Conservation (phyloP, 2,888 invertebrate species). For the Cheilosia variabilis region DNA sequence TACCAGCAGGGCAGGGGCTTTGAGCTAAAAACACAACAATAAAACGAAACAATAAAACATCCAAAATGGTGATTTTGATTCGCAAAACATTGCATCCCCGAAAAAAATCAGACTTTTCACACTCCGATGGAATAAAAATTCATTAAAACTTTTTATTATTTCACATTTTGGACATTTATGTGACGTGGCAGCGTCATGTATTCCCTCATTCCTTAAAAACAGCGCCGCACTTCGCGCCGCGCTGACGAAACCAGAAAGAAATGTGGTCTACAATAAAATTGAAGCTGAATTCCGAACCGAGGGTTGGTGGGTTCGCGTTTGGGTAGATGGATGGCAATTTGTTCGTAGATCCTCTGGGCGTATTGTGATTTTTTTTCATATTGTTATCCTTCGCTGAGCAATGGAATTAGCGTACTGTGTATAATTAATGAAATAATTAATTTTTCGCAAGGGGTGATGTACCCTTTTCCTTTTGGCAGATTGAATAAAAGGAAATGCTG, state of each 20-base stretch:
- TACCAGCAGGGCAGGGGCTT: conserved; percentile 54
- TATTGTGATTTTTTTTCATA: conserved; percentile 34
- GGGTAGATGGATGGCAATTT: conserved; percentile 58
- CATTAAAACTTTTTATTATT: conserved; percentile 79
- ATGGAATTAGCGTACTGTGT: conserved; percentile 65
- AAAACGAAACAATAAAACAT: conserved; percentile 70
- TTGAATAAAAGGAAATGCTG: neutral
- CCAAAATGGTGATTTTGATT: conserved; percentile 74
- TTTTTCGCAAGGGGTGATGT: conserved; percentile 18
- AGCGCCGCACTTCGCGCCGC: conserved; percentile 31
- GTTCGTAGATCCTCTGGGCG: conserved; percentile 50
- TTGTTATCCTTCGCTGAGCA: conserved; percentile 59
- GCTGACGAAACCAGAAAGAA: conserved; percentile 52
- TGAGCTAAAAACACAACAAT: conserved; percentile 62
- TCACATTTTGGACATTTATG: conserved; percentile 81
- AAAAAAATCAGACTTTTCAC: conserved; percentile 81
- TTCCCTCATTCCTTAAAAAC: conserved; percentile 59
- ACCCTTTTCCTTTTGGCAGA: neutral
- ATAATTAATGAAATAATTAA: conserved; percentile 69
- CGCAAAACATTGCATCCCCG: conserved; percentile 69
- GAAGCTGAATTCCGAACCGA: conserved; percentile 45
- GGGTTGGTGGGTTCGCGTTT: conserved; percentile 27
- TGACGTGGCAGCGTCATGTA: conserved; percentile 78
- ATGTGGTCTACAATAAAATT: conserved; percentile 65
- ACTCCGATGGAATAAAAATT: conserved; percentile 82